These are phyloP conservation scores for Griposia aprilina DNA, from an alignment of 2,888 invertebrate species.

Conservation along the genomic window DNA sequence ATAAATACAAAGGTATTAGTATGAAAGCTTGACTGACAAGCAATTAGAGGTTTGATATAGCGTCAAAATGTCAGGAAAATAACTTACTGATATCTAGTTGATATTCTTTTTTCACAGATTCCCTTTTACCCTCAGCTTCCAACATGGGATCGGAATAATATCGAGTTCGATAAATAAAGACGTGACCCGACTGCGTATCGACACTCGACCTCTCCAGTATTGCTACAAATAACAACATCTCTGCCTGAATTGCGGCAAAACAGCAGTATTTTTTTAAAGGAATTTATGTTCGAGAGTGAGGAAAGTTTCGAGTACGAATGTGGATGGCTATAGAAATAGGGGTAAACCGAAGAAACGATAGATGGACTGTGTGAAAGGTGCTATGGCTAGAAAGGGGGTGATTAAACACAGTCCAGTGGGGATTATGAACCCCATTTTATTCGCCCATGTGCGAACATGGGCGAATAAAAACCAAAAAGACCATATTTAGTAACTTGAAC, in stretches of 20 bases:
- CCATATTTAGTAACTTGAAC: no score
- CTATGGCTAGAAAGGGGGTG: no score
- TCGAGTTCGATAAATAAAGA: slow-evolving; percentile 34
- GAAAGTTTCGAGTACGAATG: background rate
- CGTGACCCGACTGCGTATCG: slow-evolving; percentile 45
- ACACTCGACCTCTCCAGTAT: slow-evolving; percentile 8
- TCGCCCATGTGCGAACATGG: no score
- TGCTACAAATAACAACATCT: slow-evolving; percentile 24
- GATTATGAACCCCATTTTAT: no score
- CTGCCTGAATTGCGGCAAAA: background rate
- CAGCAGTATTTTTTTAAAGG: slow-evolving; percentile 19
- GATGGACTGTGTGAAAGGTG: background rate
- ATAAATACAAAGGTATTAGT: background rate
- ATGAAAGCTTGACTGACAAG: slow-evolving; percentile 27
- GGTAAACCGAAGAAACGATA: background rate
- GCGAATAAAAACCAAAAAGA: no score
- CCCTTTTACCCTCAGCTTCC: background rate
- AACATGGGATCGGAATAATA: slow-evolving; percentile 14
- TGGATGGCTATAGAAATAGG: background rate
- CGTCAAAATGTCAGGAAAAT: background rate
- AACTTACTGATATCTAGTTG: background rate
- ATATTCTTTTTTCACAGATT: slow-evolving; percentile 26
- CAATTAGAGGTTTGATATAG: slow-evolving; percentile 6
- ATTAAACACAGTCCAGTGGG: no score
- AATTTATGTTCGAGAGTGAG: background rate